A percentile compares a stretch with the other conserved stretches of the same genome.
Conservation (phyloP, 1,140 invertebrate genomes). For the Diuraphis noxia region DNA sequence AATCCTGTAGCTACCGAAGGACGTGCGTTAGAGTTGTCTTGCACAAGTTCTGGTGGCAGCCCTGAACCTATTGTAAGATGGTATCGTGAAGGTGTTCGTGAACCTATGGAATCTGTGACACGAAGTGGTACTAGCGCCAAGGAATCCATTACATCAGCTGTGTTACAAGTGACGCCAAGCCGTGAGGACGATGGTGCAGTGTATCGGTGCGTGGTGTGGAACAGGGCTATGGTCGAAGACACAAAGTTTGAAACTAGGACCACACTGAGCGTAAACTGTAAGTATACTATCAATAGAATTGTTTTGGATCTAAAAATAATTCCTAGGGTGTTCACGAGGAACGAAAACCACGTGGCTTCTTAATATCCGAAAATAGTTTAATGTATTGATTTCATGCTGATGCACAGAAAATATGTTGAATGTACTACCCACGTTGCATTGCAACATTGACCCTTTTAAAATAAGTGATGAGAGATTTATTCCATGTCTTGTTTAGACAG, state of each 20-base stretch:
- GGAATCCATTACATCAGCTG: constrained; percentile 72
- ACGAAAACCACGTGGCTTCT: neutral
- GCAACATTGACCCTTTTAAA: neutral
- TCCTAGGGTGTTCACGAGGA: neutral
- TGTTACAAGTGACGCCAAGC: constrained; percentile 73
- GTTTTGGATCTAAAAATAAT: constrained; percentile 27
- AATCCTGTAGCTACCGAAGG: constrained; percentile 78
- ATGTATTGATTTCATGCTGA: neutral
- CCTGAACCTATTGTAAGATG: constrained; percentile 83
- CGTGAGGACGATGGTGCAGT: constrained; percentile 81
- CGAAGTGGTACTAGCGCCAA: constrained; percentile 67
- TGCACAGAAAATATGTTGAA: neutral
- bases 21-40: constrained; percentile 74
- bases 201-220: constrained; percentile 83
- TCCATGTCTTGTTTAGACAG: neutral
- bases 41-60: constrained; percentile 82
- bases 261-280: constrained; percentile 85
- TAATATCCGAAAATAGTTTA: constrained; percentile 9
- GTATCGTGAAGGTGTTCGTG: constrained; percentile 65
- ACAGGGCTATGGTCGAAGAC: constrained; percentile 80
- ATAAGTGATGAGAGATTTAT: neutral
- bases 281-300: constrained; percentile 62
- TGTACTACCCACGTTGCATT: neutral
- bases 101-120: constrained; percentile 69
- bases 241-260: constrained; percentile 77